Conservation (phyloP, 2,113 vertebrate genomes). For the Nesoenas mayeri region DNA sequence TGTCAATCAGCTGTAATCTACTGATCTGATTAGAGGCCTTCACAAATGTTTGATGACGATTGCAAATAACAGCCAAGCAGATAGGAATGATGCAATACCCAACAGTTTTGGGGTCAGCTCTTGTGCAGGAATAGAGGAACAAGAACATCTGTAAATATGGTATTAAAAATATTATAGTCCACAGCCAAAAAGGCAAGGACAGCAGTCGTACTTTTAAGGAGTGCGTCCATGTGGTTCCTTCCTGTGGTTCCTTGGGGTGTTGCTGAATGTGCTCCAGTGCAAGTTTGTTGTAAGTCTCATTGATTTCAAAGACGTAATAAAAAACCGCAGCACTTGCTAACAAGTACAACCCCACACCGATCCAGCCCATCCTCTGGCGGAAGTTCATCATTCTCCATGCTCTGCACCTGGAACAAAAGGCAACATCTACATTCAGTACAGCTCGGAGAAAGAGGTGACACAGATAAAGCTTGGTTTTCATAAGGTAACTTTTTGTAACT, state of each 20-base stretch:
- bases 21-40: constrained; percentile 92
- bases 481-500: not conserved
- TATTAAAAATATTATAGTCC: constrained; percentile 89
- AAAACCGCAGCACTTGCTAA: constrained; percentile 85
- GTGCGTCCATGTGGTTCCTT: constrained; percentile 76
- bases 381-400: constrained; percentile 99
- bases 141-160: constrained; percentile 97
- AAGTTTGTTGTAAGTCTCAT: constrained; percentile 87
- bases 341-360: constrained; percentile 89
- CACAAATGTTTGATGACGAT: constrained; percentile 85
- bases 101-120: constrained; percentile 90
- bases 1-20: constrained; percentile 88
- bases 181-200: constrained; percentile 91
- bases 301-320: constrained; percentile 95
- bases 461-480: not conserved
- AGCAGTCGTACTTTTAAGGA: constrained; percentile 82
- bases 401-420: constrained; percentile 76
- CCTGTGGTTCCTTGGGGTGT: constrained; percentile 72
- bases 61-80: constrained; percentile 91
- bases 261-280: constrained; percentile 87
- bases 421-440: not conserved
- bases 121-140: constrained; percentile 96
- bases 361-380: constrained; percentile 98
- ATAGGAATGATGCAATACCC: constrained; percentile 96
- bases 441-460: not conserved